Percentiles rank a stretch among this genome's conserved stretches.
Evolutionary conservation across 2,797 vertebrate species (phyloP).

Genomic region (Microcaecilia unicolor): DNA sequence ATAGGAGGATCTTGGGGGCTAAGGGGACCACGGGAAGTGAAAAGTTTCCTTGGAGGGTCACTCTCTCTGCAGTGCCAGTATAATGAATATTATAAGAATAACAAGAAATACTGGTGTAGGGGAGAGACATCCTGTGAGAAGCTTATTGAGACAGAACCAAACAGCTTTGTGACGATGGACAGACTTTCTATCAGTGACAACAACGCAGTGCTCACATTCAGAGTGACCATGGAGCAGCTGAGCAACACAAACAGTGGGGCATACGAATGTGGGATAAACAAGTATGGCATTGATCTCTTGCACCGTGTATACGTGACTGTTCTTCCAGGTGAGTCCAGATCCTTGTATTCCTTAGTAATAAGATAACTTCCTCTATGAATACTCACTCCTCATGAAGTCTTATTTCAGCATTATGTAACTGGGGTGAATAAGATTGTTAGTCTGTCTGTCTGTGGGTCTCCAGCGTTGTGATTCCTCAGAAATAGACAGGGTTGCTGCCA

Average conservation of each 20-base stretch:
- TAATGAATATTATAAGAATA: neutral
- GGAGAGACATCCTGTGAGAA: neutral
- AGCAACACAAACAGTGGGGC: neutral
- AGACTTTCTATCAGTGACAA: neutral
- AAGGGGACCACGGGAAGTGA: neutral
- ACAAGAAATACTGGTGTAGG: neutral
- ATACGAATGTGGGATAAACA: neutral
- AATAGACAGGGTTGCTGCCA: no score
- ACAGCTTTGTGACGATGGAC: neutral
- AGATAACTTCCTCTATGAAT: no score
- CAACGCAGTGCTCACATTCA: neutral
- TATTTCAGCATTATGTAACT: no score
- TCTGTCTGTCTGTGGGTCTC: no score
- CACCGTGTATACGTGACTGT: neutral
- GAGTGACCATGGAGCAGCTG: neutral
- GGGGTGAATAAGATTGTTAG: no score
- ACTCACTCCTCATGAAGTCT: no score
- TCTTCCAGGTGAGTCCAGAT: neutral
- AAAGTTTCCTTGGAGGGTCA: neutral
- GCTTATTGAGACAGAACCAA: neutral
- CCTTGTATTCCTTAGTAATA: no score
- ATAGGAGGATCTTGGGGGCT: neutral
- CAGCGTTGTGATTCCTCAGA: no score
- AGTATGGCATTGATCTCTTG: neutral
- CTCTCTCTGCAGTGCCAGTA: neutral